Base-by-base conservation (phyloP, 1,140 invertebrate species). In the Gryllus bimaculatus region DNA sequence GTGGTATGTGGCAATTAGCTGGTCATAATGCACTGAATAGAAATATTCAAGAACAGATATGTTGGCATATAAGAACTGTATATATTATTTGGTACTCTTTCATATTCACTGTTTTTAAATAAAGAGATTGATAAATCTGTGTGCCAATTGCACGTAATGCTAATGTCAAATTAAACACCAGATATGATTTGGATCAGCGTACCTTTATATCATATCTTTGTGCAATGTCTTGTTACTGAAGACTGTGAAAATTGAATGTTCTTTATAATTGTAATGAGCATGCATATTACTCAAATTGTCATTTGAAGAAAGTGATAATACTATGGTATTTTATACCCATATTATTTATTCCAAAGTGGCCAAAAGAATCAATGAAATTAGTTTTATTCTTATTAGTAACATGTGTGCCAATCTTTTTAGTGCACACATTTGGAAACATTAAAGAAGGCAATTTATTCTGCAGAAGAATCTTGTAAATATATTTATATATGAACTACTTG, bases 271-370 rank as follows among this genome's bases (percentile, higher is more conserved):
- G 54, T 66, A 66, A 66, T 75, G 75, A 75, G 21, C 75, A 75
- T 75, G 75, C 75, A 84, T 80, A 73, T 81, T 79, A 78, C 80
- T 21, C 77, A 49, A 78, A 49, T 48, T 48, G 77, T 78, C 77
- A 47, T 78, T 48, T 47, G 77, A 21, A 47, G 20, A 39, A 78
- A 20, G 39, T n/a, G 48, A 47, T n/a, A 26, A 78, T 66, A 66
- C 54, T 66, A 66, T 66, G 54, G 54, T 66, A 66, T 66, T 66
- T 66, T 66, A 66, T 66, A 66, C 54, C 54, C 54, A 66, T 66
- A 66, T 66, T 66, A 66, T 66, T 66, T 66, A 66, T 66, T 66
- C 54, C 54, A 66, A 66, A 66, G 54, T 66, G 54, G 54, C 54
- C 54, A 66, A 66, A 66, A 66, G 18, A 66, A 66, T 66, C 54